Evolutionary conservation across 2,113 vertebrate genomes (phyloP), one percentile per base, ranked within the genome.

Genomic region (Cephalopholis sonnerati): DNA sequence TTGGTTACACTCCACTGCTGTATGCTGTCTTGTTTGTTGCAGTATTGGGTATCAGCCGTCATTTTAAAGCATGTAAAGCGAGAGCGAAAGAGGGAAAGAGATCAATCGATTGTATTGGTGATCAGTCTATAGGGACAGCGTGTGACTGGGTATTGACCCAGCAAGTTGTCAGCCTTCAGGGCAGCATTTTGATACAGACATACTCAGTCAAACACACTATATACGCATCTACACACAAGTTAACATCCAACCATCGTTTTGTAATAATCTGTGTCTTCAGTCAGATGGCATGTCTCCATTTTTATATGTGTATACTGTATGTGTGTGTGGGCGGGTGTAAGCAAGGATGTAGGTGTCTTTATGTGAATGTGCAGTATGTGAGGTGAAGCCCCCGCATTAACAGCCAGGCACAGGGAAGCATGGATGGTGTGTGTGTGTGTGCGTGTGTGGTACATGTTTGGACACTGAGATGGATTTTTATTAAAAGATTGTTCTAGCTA

Each of bases 261-360:
- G 13, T 39, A 48, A 22, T 25, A 29, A 54, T 50, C 63, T 27
- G 25, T 51, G 65, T 32, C 62, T 71, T 68, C 8, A 18, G 44
- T 39, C 3, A 29, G 18, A 59, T 61, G 51, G 58, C 13, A 72
- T 9, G n/a, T 57, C 29, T 67, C 24, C 20, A 68, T 71, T 50
- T 83, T 25, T 32, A 18, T 50, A 9, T 66, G 48, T 70, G 3
- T 64, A 10, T 18, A 39, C 22, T 44, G 48, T n/a, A 24, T 76
- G 24, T 75, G 46, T 84, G 77, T 82, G 75, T 84, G 58, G 70
- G 77, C 27, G 75, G 76, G 57, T 74, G 78, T 72, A 22, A 74
- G 39, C 18, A 76, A 36, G 16, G 39, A 72, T 66, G 71, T 53
- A 55, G 72, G 55, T 58, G 51, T 70, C 69, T 70, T 69, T 59